A percentile compares a stretch with the other conserved stretches of the same genome.
These are phyloP conservation scores for Agonopterix heracliana DNA, from an alignment of 2,888 invertebrate genomes.

Conservation along the genomic window DNA sequence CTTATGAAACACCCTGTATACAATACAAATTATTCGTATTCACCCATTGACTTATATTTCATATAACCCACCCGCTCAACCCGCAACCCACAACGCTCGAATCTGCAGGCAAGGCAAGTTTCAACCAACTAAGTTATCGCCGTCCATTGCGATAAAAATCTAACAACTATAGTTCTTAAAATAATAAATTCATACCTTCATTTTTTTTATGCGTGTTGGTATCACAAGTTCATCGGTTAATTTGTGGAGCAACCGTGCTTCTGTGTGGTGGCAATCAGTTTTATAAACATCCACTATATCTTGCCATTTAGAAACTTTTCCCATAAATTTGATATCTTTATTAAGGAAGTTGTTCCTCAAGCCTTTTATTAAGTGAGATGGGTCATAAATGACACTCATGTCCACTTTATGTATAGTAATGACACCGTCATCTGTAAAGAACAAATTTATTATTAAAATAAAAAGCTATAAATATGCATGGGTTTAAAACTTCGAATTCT, in stretches of 20 bases:
- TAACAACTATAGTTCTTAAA: no score
- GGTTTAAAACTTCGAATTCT: no score
- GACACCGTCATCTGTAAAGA: not conserved
- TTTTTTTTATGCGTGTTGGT: not conserved
- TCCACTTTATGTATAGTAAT: not conserved
- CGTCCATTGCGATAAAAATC: no score
- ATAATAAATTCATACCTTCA: no score
- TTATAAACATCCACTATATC: not conserved
- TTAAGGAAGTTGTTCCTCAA: not conserved
- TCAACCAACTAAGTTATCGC: no score
- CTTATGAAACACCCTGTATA: no score
- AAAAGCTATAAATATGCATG: no score
- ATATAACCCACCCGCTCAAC: no score
- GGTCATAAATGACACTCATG: not conserved
- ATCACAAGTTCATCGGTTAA: not conserved
- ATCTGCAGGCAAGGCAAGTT: no score
- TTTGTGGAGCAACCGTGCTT: not conserved
- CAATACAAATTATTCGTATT: no score
- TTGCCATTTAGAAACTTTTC: not conserved
- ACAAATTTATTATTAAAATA: not conserved
- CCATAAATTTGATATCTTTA: not conserved
- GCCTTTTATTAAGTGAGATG: not conserved
- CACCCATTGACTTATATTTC: no score
- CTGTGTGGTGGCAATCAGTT: not conserved
- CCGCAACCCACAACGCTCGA: no score